Percentiles rank a stretch among this genome's conserved stretches.
phyloP scores from a whole-genome alignment of 2,888 invertebrate genomes.

The Cybosia mesomella region DNA sequence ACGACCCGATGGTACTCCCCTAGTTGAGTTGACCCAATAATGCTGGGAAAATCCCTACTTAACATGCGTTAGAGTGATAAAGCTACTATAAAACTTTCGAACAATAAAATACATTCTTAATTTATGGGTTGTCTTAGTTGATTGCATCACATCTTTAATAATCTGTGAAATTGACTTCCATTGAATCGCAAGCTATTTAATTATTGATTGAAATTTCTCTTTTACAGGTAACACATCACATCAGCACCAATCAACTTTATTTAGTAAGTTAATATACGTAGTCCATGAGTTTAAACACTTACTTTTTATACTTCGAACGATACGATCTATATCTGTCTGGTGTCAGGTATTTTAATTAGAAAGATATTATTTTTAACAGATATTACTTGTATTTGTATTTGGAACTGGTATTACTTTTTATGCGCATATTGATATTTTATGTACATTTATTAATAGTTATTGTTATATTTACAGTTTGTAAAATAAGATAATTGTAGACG shows the following conservation, averaged over 20 bases:
- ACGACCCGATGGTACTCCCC: no score
- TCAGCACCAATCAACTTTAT: constrained; percentile 11
- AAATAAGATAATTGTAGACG: no score
- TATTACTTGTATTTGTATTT: constrained; percentile 3
- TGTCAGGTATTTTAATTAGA: background rate
- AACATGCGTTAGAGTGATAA: background rate
- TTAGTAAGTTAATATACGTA: constrained; percentile 8
- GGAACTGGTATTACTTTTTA: constrained; percentile 3
- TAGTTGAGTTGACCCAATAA: background rate
- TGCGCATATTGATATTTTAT: background rate
- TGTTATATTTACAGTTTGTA: no score
- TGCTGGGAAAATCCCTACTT: background rate
- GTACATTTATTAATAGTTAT: no score
- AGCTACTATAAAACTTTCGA: background rate
- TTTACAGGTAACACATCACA: constrained; percentile 21
- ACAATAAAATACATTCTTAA: background rate
- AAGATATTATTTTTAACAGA: background rate
- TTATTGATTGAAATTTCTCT: constrained; percentile 20
- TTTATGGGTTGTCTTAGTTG: no score
- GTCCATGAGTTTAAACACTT: background rate
- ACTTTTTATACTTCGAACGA: background rate
- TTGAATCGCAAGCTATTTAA: constrained; percentile 8
- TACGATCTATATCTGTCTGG: no score
- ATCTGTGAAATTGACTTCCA: constrained; percentile 9
- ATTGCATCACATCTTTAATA: constrained; percentile 2